These are phyloP conservation scores for Triplophysa bombifrons DNA, from an alignment of 2,797 vertebrate species.

Conservation along the genomic window DNA sequence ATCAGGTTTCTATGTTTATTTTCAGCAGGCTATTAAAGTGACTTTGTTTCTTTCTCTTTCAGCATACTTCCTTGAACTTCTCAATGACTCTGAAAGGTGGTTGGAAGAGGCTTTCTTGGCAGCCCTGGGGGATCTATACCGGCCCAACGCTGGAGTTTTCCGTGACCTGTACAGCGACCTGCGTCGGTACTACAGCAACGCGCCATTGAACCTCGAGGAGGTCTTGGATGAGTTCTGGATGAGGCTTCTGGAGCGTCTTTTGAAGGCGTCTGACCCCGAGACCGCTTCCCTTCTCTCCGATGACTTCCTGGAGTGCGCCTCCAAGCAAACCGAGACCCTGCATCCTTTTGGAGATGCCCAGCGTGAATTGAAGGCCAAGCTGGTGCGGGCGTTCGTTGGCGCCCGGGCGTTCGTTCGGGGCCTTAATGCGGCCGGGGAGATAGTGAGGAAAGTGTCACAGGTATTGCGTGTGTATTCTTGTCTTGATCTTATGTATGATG, in stretches of 20 bases:
- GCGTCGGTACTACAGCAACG: slow-evolving; percentile 85
- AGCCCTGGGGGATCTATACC: slow-evolving; percentile 77
- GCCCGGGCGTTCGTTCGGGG: slow-evolving; percentile 90
- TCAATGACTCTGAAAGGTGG: slow-evolving; percentile 84
- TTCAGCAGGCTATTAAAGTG: too few relatives aligned
- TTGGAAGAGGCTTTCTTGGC: slow-evolving; percentile 81
- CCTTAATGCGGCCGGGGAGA: slow-evolving; percentile 84
- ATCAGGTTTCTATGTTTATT: too few relatives aligned
- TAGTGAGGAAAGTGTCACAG: slow-evolving; percentile 92
- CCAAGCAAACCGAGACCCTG: slow-evolving; percentile 89
- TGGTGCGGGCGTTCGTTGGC: slow-evolving; percentile 86
- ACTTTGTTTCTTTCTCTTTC: slow-evolving; percentile 2
- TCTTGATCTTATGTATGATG: not conserved
- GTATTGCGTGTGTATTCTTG: slow-evolving; percentile 66
- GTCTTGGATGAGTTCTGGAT: slow-evolving; percentile 93
- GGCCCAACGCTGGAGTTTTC: slow-evolving; percentile 82
- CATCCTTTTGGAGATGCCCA: slow-evolving; percentile 89
- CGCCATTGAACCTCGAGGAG: slow-evolving; percentile 90
- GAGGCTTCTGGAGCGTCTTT: slow-evolving; percentile 87
- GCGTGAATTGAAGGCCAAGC: slow-evolving; percentile 81
- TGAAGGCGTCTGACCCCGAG: slow-evolving; percentile 83
- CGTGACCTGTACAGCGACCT: slow-evolving; percentile 88
- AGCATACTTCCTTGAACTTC: slow-evolving; percentile 90
- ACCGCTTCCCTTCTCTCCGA: slow-evolving; percentile 79
- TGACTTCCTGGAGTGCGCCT: slow-evolving; percentile 94